Percentiles rank a stretch among this genome's conserved stretches.
Evolutionary conservation across 2,888 invertebrate species (phyloP).

Genomic region (Conistra vaccinii): DNA sequence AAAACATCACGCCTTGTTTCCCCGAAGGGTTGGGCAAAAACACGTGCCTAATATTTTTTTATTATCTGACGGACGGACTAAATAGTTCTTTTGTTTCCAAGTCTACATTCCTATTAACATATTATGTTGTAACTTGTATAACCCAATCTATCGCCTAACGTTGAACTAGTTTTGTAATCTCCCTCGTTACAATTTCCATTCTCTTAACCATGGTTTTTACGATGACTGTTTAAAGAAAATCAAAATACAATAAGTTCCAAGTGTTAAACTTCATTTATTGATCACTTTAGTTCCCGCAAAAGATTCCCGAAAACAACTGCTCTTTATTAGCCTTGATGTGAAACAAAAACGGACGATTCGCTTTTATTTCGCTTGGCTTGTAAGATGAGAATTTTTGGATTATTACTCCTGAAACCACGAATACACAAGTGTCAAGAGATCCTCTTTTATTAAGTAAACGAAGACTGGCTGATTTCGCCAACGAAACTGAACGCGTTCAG

Average conservation of each 20-base stretch:
- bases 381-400: rapidly evolving
- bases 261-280: constrained; percentile 12
- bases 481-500: no score
- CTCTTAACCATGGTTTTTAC: not conserved
- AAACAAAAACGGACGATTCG: constrained; percentile 25
- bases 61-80: no score
- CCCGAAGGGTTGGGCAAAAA: no score
- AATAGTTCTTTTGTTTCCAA: no score
- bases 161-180: not conserved
- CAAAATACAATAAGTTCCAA: not conserved
- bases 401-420: constrained; percentile 15
- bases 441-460: not conserved
- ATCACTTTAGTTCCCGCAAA: not conserved
- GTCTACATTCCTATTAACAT: no score
- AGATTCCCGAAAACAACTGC: constrained; percentile 16
- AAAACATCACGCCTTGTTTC: no score
- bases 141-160: not conserved
- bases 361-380: not conserved
- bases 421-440: not conserved
- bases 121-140: not conserved
- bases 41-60: no score
- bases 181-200: not conserved
- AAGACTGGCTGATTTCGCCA: no score
- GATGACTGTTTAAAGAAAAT: not conserved
- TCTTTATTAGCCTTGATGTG: not conserved